phyloP scores from a whole-genome alignment of 37 sponge, comb jelly and placozoan genomes.

The Lycopodina hypogea region DNA sequence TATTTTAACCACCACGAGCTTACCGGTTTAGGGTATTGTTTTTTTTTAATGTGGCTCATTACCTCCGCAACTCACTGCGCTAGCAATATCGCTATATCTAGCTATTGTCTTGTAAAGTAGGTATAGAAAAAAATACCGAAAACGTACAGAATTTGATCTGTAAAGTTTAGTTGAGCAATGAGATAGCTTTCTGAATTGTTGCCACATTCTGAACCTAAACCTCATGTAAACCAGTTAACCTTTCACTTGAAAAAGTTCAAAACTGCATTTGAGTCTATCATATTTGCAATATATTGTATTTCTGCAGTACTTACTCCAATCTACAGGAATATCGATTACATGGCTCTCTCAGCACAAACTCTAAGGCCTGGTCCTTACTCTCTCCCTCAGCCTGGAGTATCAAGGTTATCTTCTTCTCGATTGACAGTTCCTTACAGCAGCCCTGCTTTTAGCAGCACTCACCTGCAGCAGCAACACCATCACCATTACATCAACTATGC shows the following conservation, averaged over 20 bases:
- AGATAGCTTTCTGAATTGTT: neutral
- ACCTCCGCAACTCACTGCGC: too few species aligned
- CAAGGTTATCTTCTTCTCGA: neutral
- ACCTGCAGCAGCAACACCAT: constrained; percentile 10
- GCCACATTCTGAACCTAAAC: neutral
- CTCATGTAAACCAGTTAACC: too few species aligned
- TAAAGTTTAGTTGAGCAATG: neutral
- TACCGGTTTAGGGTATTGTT: too few species aligned
- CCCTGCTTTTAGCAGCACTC: neutral
- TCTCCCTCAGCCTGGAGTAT: constrained; percentile 1
- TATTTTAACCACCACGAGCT: too few species aligned
- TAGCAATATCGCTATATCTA: too few species aligned
- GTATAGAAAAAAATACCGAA: too few species aligned
- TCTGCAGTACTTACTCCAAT: neutral
- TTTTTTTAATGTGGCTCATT: too few species aligned
- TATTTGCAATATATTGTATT: too few species aligned
- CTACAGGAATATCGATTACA: neutral
- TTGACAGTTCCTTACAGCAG: constrained; percentile 1
- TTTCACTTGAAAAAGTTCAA: too few species aligned
- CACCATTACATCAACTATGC: neutral
- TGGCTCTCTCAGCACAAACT: constrained; percentile 2
- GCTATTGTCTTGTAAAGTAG: too few species aligned
- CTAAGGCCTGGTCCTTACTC: constrained; percentile 20
- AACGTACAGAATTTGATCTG: too few species aligned
- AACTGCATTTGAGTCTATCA: too few species aligned